phyloP scores from a whole-genome alignment of 2,113 vertebrate genomes.

The Fulica atra region DNA sequence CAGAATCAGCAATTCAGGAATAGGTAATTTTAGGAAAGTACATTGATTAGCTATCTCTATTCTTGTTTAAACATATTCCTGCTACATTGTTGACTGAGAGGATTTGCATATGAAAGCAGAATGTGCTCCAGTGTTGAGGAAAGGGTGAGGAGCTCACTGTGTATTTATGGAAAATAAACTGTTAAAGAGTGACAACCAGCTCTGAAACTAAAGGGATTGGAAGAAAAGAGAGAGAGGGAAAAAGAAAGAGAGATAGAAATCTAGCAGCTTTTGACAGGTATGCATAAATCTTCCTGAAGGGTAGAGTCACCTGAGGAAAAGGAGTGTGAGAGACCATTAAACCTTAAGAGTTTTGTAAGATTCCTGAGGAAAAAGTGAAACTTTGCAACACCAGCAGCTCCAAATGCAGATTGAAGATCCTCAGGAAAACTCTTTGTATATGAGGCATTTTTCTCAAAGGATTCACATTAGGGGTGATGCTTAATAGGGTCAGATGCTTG shows the following conservation, averaged over 20 bases:
- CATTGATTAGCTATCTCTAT: slow-evolving; percentile 49
- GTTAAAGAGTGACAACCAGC: slow-evolving; percentile 50
- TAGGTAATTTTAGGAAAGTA: slow-evolving; percentile 36
- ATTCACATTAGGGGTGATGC: accelerated
- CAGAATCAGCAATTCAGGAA: slow-evolving; percentile 3
- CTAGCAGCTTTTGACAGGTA: slow-evolving; percentile 33
- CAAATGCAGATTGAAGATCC: not conserved
- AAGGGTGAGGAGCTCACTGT: not conserved
- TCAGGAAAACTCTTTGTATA: not conserved
- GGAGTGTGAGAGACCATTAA: slow-evolving; percentile 37
- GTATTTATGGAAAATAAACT: slow-evolving; percentile 64
- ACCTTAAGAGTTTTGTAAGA: slow-evolving; percentile 10
- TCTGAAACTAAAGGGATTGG: not conserved
- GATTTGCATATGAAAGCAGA: slow-evolving; percentile 64
- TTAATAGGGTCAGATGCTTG: not conserved
- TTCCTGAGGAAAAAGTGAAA: not conserved
- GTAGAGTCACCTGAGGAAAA: slow-evolving; percentile 50
- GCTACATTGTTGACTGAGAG: slow-evolving; percentile 36
- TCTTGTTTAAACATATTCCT: slow-evolving; percentile 56
- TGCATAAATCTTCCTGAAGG: slow-evolving; percentile 60
- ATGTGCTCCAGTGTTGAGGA: not conserved
- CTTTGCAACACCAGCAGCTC: not conserved
- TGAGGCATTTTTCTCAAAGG: not conserved
- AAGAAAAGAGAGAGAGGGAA: not conserved
- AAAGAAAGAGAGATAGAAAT: slow-evolving; percentile 6